Conservation (phyloP, 1,140 invertebrate species). For the Lepidotrigona ventralis region DNA sequence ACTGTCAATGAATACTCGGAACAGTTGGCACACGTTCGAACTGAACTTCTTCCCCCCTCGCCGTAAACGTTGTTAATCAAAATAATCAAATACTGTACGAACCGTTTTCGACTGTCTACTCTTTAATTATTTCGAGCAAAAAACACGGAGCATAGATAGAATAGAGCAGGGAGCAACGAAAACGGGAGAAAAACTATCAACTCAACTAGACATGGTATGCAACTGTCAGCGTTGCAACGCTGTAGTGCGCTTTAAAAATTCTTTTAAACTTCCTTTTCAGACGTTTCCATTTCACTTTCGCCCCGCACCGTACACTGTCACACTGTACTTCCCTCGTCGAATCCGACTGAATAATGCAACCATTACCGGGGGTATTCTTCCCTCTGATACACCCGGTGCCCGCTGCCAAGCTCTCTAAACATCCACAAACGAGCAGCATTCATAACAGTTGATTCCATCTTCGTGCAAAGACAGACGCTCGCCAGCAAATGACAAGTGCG, state of each 20-base stretch:
- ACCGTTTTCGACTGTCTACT: neutral
- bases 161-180: neutral
- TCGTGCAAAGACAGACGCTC: neutral
- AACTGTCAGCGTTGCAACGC: neutral
- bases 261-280: conserved; percentile 31
- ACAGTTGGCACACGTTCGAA: neutral
- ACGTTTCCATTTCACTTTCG: conserved; percentile 46
- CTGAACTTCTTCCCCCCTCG: neutral
- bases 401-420: conserved; percentile 32
- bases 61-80: neutral
- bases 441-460: conserved; percentile 46
- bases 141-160: no score
- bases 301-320: conserved; percentile 6
- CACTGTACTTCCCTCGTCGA: conserved; percentile 39
- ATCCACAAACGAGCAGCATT: conserved; percentile 42
- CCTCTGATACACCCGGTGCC: conserved; percentile 19
- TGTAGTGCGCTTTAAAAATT: conserved; percentile 39
- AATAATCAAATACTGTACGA: neutral
- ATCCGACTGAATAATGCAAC: conserved; percentile 48
- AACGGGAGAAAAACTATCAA: neutral
- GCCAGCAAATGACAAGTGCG: conserved; percentile 23
- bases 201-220: neutral
- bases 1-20: no score
- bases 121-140: neutral
- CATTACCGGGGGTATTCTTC: conserved; percentile 41